A percentile compares a stretch with the other conserved stretches of the same genome.
phyloP scores from a whole-genome alignment of 1,140 invertebrate species.

The Paralvinella palmiformis region DNA sequence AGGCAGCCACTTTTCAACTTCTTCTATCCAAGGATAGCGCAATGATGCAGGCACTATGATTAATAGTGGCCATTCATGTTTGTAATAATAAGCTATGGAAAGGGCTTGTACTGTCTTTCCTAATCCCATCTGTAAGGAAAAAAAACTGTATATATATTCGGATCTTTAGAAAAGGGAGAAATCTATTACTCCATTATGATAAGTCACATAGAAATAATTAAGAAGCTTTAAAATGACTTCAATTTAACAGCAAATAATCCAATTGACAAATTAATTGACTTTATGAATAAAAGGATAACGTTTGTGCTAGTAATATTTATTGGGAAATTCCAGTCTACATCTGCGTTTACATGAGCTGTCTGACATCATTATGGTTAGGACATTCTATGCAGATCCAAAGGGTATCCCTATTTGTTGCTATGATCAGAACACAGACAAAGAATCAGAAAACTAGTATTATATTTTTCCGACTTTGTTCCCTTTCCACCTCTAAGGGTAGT shows the following conservation, averaged over 20 bases:
- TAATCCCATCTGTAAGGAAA: conserved; percentile 73
- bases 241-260: not conserved
- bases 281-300: not conserved
- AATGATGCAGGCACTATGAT: conserved; percentile 59
- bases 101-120: conserved; percentile 96
- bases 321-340: too few species aligned
- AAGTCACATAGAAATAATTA: not conserved
- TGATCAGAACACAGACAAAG: too few species aligned
- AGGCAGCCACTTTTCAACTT: conserved; percentile 46
- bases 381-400: too few species aligned
- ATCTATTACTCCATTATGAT: not conserved
- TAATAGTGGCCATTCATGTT: conserved; percentile 82
- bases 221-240: not conserved
- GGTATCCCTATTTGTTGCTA: too few species aligned
- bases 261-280: not conserved
- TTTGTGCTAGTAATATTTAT: not conserved
- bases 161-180: too few species aligned
- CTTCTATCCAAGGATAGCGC: conserved; percentile 51
- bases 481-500: too few species aligned
- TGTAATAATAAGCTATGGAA: conserved; percentile 81
- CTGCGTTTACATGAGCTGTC: too few species aligned
- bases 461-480: too few species aligned
- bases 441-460: too few species aligned
- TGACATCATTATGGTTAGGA: too few species aligned
- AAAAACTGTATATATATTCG: not conserved